Evolutionary conservation across 1,140 invertebrate species (phyloP).

Genomic region (Lepidurus arcticus): DNA sequence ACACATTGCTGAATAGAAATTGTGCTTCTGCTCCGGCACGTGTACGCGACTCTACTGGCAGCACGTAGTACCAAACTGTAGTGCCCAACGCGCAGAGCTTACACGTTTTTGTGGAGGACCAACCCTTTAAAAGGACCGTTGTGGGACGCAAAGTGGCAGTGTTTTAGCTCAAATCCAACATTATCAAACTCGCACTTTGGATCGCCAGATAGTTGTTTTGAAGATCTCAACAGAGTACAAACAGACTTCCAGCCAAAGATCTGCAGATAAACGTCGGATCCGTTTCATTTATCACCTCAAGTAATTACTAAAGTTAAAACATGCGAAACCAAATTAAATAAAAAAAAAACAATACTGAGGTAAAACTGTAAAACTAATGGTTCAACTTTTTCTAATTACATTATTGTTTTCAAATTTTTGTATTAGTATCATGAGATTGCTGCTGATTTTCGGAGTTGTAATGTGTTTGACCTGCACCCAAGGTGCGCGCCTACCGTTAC

Average conservation of each 20-base stretch:
- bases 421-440: not conserved
- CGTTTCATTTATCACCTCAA: no score
- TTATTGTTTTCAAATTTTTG: not conserved
- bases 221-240: no score
- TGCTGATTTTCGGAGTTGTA: not conserved
- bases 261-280: no score
- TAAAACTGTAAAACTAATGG: not conserved
- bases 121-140: conserved; percentile 2
- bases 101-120: not conserved
- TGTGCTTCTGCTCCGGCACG: no score
- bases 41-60: not conserved
- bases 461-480: not conserved
- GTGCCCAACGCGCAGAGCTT: not conserved
- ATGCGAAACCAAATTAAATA: not conserved
- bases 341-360: not conserved
- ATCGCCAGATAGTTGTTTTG: not conserved
- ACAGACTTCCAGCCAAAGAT: no score
- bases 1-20: no score
- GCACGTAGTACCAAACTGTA: not conserved
- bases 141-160: not conserved
- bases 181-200: not conserved
- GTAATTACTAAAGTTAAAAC: no score
- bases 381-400: not conserved
- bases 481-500: not conserved
- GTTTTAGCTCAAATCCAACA: conserved; percentile 3